Base-by-base conservation (phyloP, 2,888 invertebrate species). In the Callosobruchus maculatus region DNA sequence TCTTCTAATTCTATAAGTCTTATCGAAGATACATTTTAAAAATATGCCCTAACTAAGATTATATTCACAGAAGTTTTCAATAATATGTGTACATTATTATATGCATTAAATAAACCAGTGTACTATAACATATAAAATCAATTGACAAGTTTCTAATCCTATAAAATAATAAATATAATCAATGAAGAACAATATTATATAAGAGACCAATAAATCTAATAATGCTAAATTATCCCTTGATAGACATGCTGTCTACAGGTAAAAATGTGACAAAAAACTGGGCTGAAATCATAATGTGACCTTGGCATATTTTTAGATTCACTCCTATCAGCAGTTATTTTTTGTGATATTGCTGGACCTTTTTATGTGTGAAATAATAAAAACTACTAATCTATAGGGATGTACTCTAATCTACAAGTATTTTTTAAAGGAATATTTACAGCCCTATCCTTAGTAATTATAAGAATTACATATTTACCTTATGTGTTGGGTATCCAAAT, bases 401-500 rank as follows among this genome's bases (percentile, higher is more conserved):
- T 68, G 5, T 68, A n/a, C 13, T 5, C 68, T 68, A 3, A 22
- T 68, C 22, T 22, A 68, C 68, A 68, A 68, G 21, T 4, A 68
- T 68, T 21, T n/a, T 30, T 49, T 13, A 49, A 49, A 13, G 13
- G 49, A 49, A 49, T 49, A 49, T 49, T 21, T 22, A 49, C 49
- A 49, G 49, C 49, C 13, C 5, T 22, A 21, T 68, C 13, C n/a
- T n/a, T 21, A 0, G 18, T 49, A 20, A 69, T 22, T 49, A 49
- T 1, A 49, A 49, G 1, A 49, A 49, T 49, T 5, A 20, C 3
- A n/a, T 75, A 75, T 72, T 78, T 75, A 78, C 78, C 78, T 77
- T 78, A 30, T 74, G 75, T 4, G 84, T 79, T 67, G 85, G 83
- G 78, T 85, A 85, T 69, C 85, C 85, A 77, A 86, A 85, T 74